These are phyloP conservation scores for Vombatus ursinus DNA, from an alignment of 2,113 vertebrate species.

Conservation along the genomic window DNA sequence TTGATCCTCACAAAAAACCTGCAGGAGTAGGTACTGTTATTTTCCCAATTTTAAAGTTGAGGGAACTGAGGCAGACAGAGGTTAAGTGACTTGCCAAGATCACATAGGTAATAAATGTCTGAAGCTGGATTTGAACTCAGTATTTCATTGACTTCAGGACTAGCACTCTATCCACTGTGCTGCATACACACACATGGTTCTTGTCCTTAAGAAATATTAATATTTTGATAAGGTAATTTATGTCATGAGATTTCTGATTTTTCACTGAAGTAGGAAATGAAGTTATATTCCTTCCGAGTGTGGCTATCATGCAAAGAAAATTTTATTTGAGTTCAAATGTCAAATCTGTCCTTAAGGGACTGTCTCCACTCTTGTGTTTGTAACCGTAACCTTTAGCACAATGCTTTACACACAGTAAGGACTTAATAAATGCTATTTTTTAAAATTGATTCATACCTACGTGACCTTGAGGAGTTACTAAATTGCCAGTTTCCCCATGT, in stretches of 20 bases:
- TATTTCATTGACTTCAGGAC: neutral
- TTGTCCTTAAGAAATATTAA: neutral
- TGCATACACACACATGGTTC: too few species aligned
- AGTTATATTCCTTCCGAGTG: neutral
- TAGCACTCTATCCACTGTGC: neutral
- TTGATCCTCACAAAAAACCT: too few species aligned
- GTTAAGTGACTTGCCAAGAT: neutral
- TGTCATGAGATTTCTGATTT: neutral
- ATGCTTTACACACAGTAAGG: neutral
- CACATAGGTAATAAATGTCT: neutral
- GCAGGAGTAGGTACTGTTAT: too few species aligned
- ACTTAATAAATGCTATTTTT: neutral
- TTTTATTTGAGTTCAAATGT: neutral
- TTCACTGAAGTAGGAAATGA: neutral
- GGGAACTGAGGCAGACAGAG: neutral
- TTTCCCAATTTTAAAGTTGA: neutral
- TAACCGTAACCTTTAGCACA: neutral
- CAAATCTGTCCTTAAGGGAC: neutral
- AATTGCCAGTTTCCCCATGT: neutral
- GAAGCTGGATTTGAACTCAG: neutral
- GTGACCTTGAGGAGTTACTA: neutral
- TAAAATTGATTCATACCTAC: neutral
- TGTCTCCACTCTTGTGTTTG: neutral
- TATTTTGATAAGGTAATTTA: neutral
- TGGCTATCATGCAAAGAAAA: neutral